Conservation (phyloP, 1,140 invertebrate genomes). For the Hylyphantes graminicola region DNA sequence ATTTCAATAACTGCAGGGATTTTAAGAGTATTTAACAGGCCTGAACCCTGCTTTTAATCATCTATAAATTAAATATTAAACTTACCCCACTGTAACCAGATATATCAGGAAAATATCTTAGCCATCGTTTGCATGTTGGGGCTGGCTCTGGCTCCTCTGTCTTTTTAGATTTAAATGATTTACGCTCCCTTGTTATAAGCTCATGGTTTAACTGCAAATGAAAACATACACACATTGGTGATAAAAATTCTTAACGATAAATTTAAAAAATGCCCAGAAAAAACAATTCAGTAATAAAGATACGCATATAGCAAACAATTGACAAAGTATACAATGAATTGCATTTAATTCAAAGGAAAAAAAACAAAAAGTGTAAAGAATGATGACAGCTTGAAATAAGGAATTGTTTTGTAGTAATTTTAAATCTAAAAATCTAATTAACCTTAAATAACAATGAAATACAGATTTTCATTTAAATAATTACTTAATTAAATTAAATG, state of each 20-base stretch:
- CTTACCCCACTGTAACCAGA: slow-evolving; percentile 87
- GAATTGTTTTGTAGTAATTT: no score
- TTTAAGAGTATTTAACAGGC: no score
- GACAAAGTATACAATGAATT: neutral
- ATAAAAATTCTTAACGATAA: neutral
- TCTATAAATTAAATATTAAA: slow-evolving; percentile 58
- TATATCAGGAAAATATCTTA: slow-evolving; percentile 87
- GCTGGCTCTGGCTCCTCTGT: slow-evolving; percentile 33
- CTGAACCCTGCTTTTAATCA: no score
- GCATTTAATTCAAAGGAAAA: neutral
- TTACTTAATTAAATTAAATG: neutral
- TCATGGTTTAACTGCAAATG: slow-evolving; percentile 41
- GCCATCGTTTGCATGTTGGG: slow-evolving; percentile 61
- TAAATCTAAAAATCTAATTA: no score
- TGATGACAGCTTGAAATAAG: no score
- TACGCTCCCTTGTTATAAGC: slow-evolving; percentile 55
- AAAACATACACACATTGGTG: neutral
- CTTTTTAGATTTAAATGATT: slow-evolving; percentile 52
- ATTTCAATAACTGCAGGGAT: no score
- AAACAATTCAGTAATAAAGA: no score
- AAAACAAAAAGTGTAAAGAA: neutral
- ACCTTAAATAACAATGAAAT: no score
- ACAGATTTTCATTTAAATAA: neutral
- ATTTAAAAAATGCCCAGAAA: neutral
- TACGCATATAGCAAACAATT: neutral